A percentile compares a stretch with the other conserved stretches of the same genome.
These are phyloP conservation scores for Balanococcus diminutus DNA, from an alignment of 2,888 invertebrate species.

Conservation along the genomic window DNA sequence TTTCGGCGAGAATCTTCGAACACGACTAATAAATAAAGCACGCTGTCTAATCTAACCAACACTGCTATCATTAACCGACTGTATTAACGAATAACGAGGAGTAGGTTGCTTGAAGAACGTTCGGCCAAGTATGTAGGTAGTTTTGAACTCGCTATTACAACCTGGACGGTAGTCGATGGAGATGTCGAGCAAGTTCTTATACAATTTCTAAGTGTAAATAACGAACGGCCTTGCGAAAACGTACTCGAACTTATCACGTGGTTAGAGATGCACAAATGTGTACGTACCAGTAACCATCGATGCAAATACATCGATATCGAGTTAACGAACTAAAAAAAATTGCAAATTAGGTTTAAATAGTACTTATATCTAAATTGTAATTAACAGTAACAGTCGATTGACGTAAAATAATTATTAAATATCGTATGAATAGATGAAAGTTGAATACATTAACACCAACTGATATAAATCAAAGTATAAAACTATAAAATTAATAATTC, in stretches of 20 bases:
- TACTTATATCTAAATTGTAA: background rate
- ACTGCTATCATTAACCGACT: slow-evolving; percentile 31
- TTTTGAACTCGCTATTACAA: background rate
- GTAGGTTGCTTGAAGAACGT: slow-evolving; percentile 21
- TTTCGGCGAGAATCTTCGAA: slow-evolving; percentile 15
- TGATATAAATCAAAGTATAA: no score
- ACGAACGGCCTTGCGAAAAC: slow-evolving; percentile 47
- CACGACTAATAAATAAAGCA: slow-evolving; percentile 36
- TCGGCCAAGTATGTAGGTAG: background rate
- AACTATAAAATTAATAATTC: no score
- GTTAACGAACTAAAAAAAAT: no score
- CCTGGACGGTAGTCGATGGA: background rate
- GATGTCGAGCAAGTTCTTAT: slow-evolving; percentile 10
- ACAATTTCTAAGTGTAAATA: background rate
- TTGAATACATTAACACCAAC: background rate
- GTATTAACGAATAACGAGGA: background rate
- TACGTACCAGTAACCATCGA: background rate
- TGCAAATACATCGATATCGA: no score
- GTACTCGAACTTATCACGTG: slow-evolving; percentile 11
- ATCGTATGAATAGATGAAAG: background rate
- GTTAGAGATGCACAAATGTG: background rate
- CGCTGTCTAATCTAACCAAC: background rate
- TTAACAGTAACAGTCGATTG: background rate
- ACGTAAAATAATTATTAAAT: background rate
- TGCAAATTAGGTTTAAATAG: background rate